Percentiles rank a stretch among this genome's conserved stretches.
These are phyloP conservation scores for Lasioglossum baleicum DNA, from an alignment of 1,140 invertebrate genomes.

Conservation along the genomic window DNA sequence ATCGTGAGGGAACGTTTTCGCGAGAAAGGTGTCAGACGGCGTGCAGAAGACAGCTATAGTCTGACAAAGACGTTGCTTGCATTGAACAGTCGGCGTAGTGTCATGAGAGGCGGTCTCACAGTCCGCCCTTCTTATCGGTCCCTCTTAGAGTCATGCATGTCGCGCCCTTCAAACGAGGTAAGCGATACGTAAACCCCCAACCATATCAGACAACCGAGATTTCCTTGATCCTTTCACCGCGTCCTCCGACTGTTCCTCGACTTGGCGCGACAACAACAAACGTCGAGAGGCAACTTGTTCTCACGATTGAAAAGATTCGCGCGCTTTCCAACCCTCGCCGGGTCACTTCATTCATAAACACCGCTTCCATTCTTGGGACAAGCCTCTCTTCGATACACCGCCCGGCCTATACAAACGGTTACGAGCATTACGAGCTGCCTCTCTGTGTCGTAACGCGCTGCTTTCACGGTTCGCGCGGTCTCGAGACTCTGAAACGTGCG, in stretches of 20 bases:
- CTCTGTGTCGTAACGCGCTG: too few relatives aligned
- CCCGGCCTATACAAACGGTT: too few relatives aligned
- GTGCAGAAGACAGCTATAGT: constrained; percentile 50
- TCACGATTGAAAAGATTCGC: constrained; percentile 25
- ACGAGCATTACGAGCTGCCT: too few relatives aligned
- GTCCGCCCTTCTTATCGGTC: constrained; percentile 79
- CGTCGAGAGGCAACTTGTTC: background rate
- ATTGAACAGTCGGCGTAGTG: constrained; percentile 76
- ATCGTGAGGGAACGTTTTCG: constrained; percentile 24
- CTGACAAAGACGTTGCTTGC: constrained; percentile 68
- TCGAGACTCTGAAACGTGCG: background rate
- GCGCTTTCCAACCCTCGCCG: constrained; percentile 28
- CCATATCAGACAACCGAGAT: background rate
- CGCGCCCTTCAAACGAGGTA: constrained; percentile 80
- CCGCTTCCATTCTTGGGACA: background rate
- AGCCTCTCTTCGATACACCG: background rate
- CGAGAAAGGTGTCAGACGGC: constrained; percentile 27
- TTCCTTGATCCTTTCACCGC: background rate
- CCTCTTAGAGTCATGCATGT: constrained; percentile 79
- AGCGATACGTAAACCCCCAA: constrained; percentile 41
- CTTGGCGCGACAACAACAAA: too few relatives aligned
- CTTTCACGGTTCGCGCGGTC: too few relatives aligned
- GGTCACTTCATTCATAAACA: constrained; percentile 32
- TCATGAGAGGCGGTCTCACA: constrained; percentile 80
- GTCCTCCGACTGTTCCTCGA: too few relatives aligned